A percentile compares a stretch with the other conserved stretches of the same genome.
These are phyloP conservation scores for Ctenosaura bakeri DNA, from an alignment of 2,797 vertebrate species.

Conservation along the genomic window DNA sequence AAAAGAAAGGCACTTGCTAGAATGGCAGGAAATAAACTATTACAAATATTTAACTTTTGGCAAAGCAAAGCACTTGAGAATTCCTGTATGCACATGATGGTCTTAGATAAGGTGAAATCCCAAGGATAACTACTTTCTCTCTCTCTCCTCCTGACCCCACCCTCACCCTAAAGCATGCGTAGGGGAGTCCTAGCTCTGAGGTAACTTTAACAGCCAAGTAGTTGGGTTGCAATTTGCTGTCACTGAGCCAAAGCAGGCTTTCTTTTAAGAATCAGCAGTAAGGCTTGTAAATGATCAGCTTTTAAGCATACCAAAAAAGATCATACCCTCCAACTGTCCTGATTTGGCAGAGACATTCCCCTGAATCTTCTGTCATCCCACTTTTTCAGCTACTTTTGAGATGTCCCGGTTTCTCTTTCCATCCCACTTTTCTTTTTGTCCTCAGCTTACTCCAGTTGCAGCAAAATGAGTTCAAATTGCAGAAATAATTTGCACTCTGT, in stretches of 20 bases:
- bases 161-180: neutral
- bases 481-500: too few species aligned
- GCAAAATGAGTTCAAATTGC: too few species aligned
- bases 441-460: too few species aligned
- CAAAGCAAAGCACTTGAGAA: conserved; percentile 51
- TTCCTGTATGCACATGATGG: conserved; percentile 53
- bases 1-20: conserved; percentile 64
- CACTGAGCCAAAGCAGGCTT: neutral
- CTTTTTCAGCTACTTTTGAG: too few species aligned
- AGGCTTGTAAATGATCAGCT: neutral
- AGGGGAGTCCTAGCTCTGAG: neutral
- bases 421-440: too few species aligned
- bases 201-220: accelerated
- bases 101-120: conserved; percentile 61
- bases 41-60: conserved; percentile 65
- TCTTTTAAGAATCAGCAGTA: neutral
- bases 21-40: conserved; percentile 75
- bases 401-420: too few species aligned
- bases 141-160: accelerated
- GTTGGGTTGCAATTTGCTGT: neutral
- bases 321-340: too few species aligned
- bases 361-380: too few species aligned
- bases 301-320: neutral
- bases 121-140: conserved; percentile 7
- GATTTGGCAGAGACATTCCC: too few species aligned